Conservation (phyloP, 2,797 vertebrate genomes). For the Bradypodion pumilum region DNA sequence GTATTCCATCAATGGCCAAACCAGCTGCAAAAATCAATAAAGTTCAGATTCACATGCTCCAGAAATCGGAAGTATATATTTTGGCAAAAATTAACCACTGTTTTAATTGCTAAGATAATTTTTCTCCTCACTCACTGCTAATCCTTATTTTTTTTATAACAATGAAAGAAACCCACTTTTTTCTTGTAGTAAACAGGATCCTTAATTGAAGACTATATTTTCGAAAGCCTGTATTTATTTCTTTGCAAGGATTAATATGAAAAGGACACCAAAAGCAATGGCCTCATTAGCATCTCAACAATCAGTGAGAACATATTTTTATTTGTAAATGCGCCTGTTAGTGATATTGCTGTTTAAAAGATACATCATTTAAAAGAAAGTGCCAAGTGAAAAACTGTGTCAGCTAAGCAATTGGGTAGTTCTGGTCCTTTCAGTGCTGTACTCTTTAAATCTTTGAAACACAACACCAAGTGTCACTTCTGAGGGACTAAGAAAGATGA, state of each 20-base stretch:
- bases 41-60: slow-evolving; percentile 45
- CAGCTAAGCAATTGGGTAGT: slow-evolving; percentile 34
- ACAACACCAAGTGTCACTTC: slow-evolving; percentile 44
- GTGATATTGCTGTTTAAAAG: neutral
- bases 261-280: neutral
- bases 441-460: slow-evolving; percentile 49
- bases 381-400: slow-evolving; percentile 41
- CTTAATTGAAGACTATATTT: slow-evolving; percentile 18
- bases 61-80: slow-evolving; percentile 62
- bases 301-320: neutral
- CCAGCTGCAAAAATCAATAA: slow-evolving; percentile 57
- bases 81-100: slow-evolving; percentile 23
- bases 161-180: neutral
- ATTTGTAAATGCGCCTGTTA: neutral
- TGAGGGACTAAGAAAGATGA: slow-evolving; percentile 22
- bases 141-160: slow-evolving; percentile 10
- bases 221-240: neutral
- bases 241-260: neutral
- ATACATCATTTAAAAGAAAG: slow-evolving; percentile 13
- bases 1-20: slow-evolving; percentile 48
- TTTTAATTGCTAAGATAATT: neutral
- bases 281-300: fast-evolving
- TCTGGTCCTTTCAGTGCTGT: slow-evolving; percentile 39
- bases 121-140: slow-evolving; percentile 6
- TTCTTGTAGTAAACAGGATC: slow-evolving; percentile 24